A percentile compares a stretch with the other conserved stretches of the same genome.
Evolutionary conservation across 2,888 invertebrate genomes (phyloP).

Genomic region (Norana najaformis): DNA sequence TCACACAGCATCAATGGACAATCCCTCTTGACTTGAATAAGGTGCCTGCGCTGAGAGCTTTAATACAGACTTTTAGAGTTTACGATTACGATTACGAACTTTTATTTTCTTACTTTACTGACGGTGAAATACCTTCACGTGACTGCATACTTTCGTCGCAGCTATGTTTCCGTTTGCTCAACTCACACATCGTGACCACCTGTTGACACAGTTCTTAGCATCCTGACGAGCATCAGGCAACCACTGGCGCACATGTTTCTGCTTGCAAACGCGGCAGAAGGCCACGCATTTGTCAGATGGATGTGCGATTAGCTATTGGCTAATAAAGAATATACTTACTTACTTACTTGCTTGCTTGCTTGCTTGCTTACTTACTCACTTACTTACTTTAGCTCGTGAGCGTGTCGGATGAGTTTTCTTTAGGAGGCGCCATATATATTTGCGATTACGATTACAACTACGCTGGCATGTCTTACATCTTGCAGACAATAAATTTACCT

Average conservation of each 20-base stretch:
- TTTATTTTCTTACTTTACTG: not conserved
- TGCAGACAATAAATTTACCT: not conserved
- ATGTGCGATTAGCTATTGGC: too few relatives aligned
- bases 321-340: too few relatives aligned
- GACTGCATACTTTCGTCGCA: not conserved
- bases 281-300: not conserved
- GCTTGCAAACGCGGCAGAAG: not conserved
- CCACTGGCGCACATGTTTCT: not conserved
- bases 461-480: not conserved
- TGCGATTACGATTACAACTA: not conserved
- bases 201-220: not conserved
- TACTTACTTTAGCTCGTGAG: too few relatives aligned
- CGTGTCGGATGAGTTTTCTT: not conserved
- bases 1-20: not conserved
- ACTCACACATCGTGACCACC: not conserved
- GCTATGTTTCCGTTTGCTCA: not conserved
- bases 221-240: not conserved
- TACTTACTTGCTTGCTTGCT: too few relatives aligned
- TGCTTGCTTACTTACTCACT: too few relatives aligned
- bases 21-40: not conserved
- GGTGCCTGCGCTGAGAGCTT: not conserved
- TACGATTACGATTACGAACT: not conserved
- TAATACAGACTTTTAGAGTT: not conserved
- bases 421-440: not conserved
- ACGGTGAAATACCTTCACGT: not conserved